Evolutionary conservation across 2,797 vertebrate genomes (phyloP), one percentile per base, ranked within the genome.

Genomic region (Mareca penelope): DNA sequence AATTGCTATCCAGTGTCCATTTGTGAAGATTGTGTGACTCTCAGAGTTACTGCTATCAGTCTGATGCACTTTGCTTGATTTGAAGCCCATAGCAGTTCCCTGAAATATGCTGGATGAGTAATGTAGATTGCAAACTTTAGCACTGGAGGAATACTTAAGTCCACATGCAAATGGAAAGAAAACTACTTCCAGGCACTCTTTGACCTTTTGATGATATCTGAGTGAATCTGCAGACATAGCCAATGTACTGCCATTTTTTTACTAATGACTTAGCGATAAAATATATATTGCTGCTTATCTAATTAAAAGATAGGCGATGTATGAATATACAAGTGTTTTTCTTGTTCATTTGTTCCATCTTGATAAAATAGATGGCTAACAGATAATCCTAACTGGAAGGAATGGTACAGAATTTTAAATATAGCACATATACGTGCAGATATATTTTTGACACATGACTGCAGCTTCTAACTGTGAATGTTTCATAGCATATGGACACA

Each of bases 41-140:
- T 80, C 73, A 60, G 69, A 70, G 68, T 67, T 92, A 44, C 55
- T 81, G 48, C 80, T 92, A 50, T 94, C 85, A 79, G 29, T 85
- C 60, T 88, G 63, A 64, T 87, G 80, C 42, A 79, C 78, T 95
- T 83, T 77, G 31, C 56, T 90, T 90, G 80, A 94, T 64, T 89
- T 81, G 37, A 87, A 77, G 85, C 90, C 61, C 48, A 42, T n/a
- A 89, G 69, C 52, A 68, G 18, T 90, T 94, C 80, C 50, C 70
- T 96, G 63, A 90, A 94, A 93, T 93, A 90, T 84, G 33, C 46
- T 71, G 64, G 26, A 63, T 94, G 87, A 93, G 73, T 94, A 93
- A 95, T 91, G 56, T 1, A 80, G 80, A 71, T 81, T 52, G 69
- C 75, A 94, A 42, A 84, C 81, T 95, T 94, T 50, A 76, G 77